Percentiles rank a stretch among this genome's conserved stretches.
Evolutionary conservation across 2,888 invertebrate species (phyloP).

Genomic region (Gymnoscelis rufifasciata): DNA sequence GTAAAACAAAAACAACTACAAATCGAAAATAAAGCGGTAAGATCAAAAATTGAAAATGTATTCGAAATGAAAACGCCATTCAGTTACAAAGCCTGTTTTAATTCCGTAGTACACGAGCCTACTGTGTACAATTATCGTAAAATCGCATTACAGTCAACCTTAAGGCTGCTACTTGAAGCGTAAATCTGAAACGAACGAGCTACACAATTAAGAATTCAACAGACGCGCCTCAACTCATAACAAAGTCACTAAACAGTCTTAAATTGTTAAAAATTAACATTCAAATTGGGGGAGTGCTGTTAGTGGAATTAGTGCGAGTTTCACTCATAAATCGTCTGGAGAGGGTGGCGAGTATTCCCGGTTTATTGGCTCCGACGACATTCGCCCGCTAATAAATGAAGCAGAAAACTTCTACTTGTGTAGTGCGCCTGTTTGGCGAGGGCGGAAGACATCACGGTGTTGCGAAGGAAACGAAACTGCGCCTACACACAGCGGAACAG

Average conservation of each 20-base stretch:
- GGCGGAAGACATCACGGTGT: slow-evolving; percentile 53
- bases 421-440: slow-evolving; percentile 59
- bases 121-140: slow-evolving; percentile 45
- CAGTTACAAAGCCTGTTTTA: slow-evolving; percentile 29
- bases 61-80: slow-evolving; percentile 16
- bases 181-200: slow-evolving; percentile 52
- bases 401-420: slow-evolving; percentile 73
- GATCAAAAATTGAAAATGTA: slow-evolving; percentile 11
- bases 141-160: slow-evolving; percentile 46
- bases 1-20: slow-evolving; percentile 17
- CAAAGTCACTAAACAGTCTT: slow-evolving; percentile 66
- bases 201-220: slow-evolving; percentile 48
- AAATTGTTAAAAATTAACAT: slow-evolving; percentile 78
- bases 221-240: slow-evolving; percentile 55
- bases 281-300: slow-evolving; percentile 72
- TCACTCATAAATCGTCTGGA: slow-evolving; percentile 72
- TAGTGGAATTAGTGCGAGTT: slow-evolving; percentile 74
- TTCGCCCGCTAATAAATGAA: slow-evolving; percentile 74
- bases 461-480: slow-evolving; percentile 46
- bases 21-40: slow-evolving; percentile 6
- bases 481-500: slow-evolving; percentile 43
- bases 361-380: slow-evolving; percentile 71
- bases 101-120: slow-evolving; percentile 36
- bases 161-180: slow-evolving; percentile 40
- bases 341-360: slow-evolving; percentile 61